These are phyloP conservation scores for Procapra przewalskii DNA, from an alignment of 2,113 vertebrate genomes.

Conservation along the genomic window DNA sequence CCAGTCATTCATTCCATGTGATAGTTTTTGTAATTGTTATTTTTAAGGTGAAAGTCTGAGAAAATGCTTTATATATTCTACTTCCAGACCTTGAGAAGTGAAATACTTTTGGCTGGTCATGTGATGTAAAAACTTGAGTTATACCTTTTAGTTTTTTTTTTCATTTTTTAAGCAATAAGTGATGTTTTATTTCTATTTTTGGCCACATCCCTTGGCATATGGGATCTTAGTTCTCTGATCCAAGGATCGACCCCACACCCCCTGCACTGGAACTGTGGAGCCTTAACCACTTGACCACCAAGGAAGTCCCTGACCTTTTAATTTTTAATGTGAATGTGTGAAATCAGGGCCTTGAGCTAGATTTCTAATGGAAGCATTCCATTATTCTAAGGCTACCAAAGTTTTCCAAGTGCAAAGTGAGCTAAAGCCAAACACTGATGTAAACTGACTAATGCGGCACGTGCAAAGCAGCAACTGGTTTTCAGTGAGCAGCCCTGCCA, in stretches of 20 bases:
- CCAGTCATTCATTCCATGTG: conserved; percentile 47
- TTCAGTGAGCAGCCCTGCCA: background rate
- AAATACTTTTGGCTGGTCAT: conserved; percentile 44
- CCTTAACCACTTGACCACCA: background rate
- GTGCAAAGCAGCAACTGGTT: background rate
- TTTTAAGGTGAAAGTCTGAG: conserved; percentile 44
- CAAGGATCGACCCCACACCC: background rate
- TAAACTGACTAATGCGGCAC: background rate
- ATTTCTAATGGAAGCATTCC: background rate
- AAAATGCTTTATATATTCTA: conserved; percentile 10
- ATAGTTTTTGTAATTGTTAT: background rate
- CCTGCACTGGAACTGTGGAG: background rate
- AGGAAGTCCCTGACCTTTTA: background rate
- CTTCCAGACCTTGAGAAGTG: conserved; percentile 21
- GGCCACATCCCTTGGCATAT: background rate
- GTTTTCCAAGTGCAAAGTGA: background rate
- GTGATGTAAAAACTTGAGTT: conserved; percentile 47
- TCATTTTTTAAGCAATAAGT: background rate
- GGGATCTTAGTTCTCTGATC: background rate
- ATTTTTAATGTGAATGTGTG: background rate
- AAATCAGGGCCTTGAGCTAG: background rate
- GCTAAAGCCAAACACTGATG: background rate
- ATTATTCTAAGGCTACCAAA: background rate
- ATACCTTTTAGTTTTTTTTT: background rate
- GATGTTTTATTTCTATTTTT: background rate